These are phyloP conservation scores for Sardina pilchardus DNA, from an alignment of 2,113 vertebrate genomes.

Conservation along the genomic window DNA sequence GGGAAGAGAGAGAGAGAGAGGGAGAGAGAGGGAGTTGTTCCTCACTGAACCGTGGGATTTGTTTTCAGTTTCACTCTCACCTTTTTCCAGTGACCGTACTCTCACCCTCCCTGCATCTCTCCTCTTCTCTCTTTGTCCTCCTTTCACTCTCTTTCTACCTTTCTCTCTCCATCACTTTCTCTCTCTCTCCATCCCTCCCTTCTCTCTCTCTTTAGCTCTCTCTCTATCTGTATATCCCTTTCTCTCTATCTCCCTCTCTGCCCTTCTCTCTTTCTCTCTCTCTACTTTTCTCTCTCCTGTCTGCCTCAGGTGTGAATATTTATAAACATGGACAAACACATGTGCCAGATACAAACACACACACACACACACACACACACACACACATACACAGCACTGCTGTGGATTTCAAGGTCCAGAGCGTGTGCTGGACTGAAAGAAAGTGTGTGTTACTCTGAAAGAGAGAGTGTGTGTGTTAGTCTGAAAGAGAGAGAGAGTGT, in stretches of 20 bases:
- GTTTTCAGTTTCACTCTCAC: not conserved
- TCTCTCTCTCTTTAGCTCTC: no score
- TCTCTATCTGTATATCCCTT: no score
- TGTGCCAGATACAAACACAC: conserved; percentile 6
- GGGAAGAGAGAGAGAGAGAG: no score
- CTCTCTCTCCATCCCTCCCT: no score
- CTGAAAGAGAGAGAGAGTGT: not conserved
- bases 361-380: not conserved
- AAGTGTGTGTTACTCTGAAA: not conserved
- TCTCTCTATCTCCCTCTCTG: no score
- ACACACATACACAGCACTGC: not conserved
- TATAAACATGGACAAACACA: not conserved
- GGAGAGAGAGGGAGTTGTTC: not conserved
- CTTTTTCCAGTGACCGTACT: not conserved
- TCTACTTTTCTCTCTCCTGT: not conserved
- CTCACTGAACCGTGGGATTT: not conserved
- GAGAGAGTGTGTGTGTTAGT: not conserved
- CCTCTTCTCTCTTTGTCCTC: not conserved
- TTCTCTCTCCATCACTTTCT: no score
- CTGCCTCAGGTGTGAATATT: not conserved
- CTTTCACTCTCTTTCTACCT: no score
- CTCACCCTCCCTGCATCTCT: not conserved
- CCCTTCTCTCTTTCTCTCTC: not conserved
- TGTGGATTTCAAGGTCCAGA: not conserved
- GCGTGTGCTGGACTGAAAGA: not conserved